phyloP scores from a whole-genome alignment of 1,140 invertebrate genomes.

The Harpegnathos saltator region DNA sequence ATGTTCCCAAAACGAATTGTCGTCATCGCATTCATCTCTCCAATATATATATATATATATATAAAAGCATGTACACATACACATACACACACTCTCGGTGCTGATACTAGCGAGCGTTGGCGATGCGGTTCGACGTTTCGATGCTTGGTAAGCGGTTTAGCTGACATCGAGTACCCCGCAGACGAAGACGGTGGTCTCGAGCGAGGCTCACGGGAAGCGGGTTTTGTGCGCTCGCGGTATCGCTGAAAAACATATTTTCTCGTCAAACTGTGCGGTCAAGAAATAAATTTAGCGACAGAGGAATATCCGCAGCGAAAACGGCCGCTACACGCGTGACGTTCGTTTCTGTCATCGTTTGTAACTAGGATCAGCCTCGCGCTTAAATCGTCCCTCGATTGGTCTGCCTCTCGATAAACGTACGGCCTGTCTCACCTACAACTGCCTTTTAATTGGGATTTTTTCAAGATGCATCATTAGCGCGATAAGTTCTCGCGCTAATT shows the following conservation, averaged over 20 bases:
- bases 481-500: neutral
- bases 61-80: no score
- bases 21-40: conserved; percentile 38
- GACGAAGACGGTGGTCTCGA: neutral
- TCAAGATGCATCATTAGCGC: neutral
- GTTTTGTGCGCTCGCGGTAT: neutral
- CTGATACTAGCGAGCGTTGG: conserved; percentile 12
- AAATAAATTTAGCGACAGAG: conserved; percentile 2
- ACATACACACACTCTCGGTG: neutral
- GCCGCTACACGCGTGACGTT: no score
- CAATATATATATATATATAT: conserved; percentile 25
- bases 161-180: neutral
- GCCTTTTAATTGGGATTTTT: no score
- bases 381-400: neutral
- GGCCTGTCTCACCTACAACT: neutral
- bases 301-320: neutral
- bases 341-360: neutral
- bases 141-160: conserved; percentile 40
- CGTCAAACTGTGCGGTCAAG: neutral
- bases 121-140: conserved; percentile 50
- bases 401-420: neutral
- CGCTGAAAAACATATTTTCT: neutral
- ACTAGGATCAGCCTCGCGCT: neutral
- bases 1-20: conserved; percentile 52
- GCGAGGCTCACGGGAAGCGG: neutral